These are phyloP conservation scores for Rhea americana DNA, from an alignment of 2,113 vertebrate species.

Conservation along the genomic window DNA sequence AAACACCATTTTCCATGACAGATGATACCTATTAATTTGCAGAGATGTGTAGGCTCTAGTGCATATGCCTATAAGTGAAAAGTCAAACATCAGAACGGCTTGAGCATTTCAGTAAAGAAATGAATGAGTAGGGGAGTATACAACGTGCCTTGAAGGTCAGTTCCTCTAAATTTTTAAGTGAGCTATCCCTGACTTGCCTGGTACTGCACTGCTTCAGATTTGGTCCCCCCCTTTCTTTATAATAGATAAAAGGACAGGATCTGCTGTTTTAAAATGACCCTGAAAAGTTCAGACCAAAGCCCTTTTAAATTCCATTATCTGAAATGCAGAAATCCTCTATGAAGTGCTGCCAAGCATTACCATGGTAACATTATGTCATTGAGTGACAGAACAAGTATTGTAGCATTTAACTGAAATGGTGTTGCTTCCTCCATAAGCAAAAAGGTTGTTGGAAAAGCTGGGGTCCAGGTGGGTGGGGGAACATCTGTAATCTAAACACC, in stretches of 20 bases:
- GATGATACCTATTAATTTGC: conserved; percentile 53
- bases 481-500: conserved; percentile 18
- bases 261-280: conserved; percentile 39
- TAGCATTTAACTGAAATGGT: conserved; percentile 13
- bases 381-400: neutral
- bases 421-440: neutral
- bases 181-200: neutral
- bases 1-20: conserved; percentile 38
- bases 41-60: neutral
- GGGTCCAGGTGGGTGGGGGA: neutral
- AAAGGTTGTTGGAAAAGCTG: conserved; percentile 21
- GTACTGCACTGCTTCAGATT: neutral
- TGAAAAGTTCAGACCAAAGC: conserved; percentile 49
- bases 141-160: neutral
- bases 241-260: conserved; percentile 7
- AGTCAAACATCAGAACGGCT: conserved; percentile 7
- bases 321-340: conserved; percentile 35
- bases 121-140: neutral
- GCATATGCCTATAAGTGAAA: neutral
- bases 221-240: neutral
- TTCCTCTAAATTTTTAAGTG: neutral
- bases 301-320: conserved; percentile 26
- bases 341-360: conserved; percentile 32
- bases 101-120: neutral
- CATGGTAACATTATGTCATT: conserved; percentile 43